Evolutionary conservation across 2,888 invertebrate species (phyloP).

Genomic region (Endomychus coccineus): DNA sequence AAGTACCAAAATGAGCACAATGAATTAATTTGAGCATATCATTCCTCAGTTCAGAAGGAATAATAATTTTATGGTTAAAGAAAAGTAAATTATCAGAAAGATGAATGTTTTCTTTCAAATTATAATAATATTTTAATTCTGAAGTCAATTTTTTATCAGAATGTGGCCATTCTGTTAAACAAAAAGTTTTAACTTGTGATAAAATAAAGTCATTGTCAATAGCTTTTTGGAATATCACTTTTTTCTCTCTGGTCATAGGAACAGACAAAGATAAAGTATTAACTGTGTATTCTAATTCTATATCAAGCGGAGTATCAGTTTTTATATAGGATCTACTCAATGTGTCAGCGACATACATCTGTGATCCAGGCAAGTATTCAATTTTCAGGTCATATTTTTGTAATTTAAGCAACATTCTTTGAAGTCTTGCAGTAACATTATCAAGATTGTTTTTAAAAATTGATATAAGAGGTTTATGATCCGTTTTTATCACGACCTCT

Average conservation of each 20-base stretch:
- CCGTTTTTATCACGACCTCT: slow-evolving; percentile 23
- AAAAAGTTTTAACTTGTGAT: no score
- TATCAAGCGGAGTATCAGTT: slow-evolving; percentile 12
- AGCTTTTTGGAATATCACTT: background rate
- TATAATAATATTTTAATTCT: no score
- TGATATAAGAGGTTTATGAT: slow-evolving; percentile 30
- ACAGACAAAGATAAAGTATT: slow-evolving; percentile 13
- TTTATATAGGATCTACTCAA: slow-evolving; percentile 16
- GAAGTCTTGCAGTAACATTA: slow-evolving; percentile 17
- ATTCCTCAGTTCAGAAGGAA: no score
- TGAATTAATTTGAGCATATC: no score
- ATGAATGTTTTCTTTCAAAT: no score
- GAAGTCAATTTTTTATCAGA: no score
- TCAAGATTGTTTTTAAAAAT: slow-evolving; percentile 23
- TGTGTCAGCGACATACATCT: slow-evolving; percentile 19
- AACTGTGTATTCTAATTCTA: slow-evolving; percentile 12
- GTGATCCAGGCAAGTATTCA: slow-evolving; percentile 23
- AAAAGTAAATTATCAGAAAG: no score
- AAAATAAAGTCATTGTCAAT: slow-evolving; percentile 2
- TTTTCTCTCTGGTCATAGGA: slow-evolving; percentile 20
- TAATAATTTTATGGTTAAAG: no score
- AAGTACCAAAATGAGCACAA: no score
- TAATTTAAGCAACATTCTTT: slow-evolving; percentile 22
- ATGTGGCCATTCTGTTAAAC: no score
- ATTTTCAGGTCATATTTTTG: slow-evolving; percentile 20